These are phyloP conservation scores for Phocides pigmalion DNA, from an alignment of 1,140 invertebrate species.

Conservation along the genomic window DNA sequence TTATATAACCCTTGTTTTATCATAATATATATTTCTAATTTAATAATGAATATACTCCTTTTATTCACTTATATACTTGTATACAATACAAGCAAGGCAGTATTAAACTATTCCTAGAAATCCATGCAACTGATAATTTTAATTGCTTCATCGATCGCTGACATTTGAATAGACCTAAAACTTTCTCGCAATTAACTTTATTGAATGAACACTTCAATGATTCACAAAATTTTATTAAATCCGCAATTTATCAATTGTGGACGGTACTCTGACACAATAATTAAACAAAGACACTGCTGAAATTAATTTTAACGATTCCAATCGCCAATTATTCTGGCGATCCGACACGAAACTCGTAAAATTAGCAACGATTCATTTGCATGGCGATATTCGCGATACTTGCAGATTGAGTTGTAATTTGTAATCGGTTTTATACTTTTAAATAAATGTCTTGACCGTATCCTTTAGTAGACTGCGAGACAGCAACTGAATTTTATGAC, in stretches of 20 bases:
- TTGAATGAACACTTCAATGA: background rate
- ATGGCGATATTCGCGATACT: conserved; percentile 4
- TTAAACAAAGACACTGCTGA: conserved; percentile 33
- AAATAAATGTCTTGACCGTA: background rate
- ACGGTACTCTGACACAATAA: conserved; percentile 18
- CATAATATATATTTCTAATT: too few relatives aligned
- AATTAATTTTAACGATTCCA: conserved; percentile 50
- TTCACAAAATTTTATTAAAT: conserved; percentile 22
- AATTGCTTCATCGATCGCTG: too few relatives aligned
- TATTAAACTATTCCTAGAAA: too few relatives aligned
- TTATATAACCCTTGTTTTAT: too few relatives aligned
- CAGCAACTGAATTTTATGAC: too few relatives aligned
- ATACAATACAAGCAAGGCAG: too few relatives aligned
- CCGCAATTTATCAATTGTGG: conserved; percentile 23
- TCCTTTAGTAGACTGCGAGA: too few relatives aligned
- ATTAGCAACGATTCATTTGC: conserved; percentile 40
- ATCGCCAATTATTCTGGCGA: conserved; percentile 51
- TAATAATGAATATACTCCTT: too few relatives aligned
- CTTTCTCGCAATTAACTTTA: conserved; percentile 14
- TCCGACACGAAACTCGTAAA: conserved; percentile 45
- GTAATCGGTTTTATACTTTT: background rate
- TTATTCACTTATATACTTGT: too few relatives aligned
- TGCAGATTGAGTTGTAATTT: conserved; percentile 9
- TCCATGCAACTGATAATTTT: too few relatives aligned
- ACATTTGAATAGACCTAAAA: too few relatives aligned